phyloP scores from a whole-genome alignment of 2,113 vertebrate species.

The Prochilodus magdalenae region DNA sequence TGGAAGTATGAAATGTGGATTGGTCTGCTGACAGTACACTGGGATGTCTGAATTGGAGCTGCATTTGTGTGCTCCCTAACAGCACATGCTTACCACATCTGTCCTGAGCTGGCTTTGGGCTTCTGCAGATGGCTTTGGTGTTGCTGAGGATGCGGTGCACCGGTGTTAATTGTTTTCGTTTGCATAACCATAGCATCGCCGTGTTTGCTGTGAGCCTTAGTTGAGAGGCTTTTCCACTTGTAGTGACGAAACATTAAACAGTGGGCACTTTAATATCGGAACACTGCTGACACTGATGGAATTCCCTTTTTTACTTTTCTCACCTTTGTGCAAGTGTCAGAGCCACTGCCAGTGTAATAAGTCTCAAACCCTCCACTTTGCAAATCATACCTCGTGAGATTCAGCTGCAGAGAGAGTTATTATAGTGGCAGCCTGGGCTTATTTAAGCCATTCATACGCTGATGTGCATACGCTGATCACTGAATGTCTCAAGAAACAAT shows the following conservation, averaged over 20 bases:
- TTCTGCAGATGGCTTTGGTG: neutral
- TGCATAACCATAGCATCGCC: neutral
- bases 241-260: conserved; percentile 42
- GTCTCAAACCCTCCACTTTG: conserved; percentile 33
- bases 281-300: conserved; percentile 45
- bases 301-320: conserved; percentile 43
- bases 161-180: neutral
- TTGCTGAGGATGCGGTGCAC: neutral
- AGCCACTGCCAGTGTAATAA: conserved; percentile 34
- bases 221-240: neutral
- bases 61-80: conserved; percentile 7
- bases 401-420: conserved; percentile 39
- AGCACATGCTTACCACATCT: neutral
- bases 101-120: neutral
- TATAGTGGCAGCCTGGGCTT: neutral
- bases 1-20: neutral
- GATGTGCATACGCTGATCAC: neutral
- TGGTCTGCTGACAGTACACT: neutral
- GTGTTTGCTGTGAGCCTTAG: neutral
- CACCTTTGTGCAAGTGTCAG: conserved; percentile 50
- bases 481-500: neutral
- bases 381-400: conserved; percentile 15
- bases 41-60: neutral
- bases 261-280: conserved; percentile 48
- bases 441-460: neutral